Evolutionary conservation across 1,140 invertebrate genomes (phyloP).

Genomic region (Aphis craccivora): DNA sequence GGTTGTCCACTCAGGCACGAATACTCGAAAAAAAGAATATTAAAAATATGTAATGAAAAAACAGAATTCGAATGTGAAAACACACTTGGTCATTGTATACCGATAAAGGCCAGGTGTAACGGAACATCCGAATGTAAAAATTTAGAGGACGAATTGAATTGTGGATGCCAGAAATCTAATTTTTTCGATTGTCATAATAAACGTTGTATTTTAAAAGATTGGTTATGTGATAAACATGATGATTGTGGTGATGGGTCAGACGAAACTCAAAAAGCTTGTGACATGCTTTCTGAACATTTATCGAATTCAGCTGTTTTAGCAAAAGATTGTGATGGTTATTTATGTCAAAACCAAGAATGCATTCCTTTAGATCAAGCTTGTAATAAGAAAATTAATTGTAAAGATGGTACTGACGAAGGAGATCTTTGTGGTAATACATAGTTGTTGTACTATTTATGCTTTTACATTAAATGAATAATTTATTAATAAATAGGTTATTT

Average conservation of each 20-base stretch:
- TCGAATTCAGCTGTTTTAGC: constrained; percentile 7
- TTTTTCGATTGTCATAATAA: constrained; percentile 63
- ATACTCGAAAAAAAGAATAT: background rate
- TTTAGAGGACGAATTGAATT: constrained; percentile 44
- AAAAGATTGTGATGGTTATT: constrained; percentile 63
- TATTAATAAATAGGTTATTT: background rate
- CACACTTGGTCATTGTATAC: constrained; percentile 29
- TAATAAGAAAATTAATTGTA: constrained; percentile 61
- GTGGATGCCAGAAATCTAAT: constrained; percentile 34
- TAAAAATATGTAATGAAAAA: constrained; percentile 25
- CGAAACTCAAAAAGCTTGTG: constrained; percentile 64
- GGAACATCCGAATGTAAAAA: background rate
- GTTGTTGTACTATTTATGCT: background rate
- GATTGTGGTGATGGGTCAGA: constrained; percentile 76
- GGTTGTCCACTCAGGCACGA: background rate
- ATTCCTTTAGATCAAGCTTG: constrained; percentile 62
- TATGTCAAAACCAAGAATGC: constrained; percentile 65
- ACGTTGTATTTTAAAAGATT: constrained; percentile 70
- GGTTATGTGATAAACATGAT: constrained; percentile 72
- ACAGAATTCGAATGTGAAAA: constrained; percentile 57
- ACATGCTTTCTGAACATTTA: background rate
- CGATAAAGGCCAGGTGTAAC: constrained; percentile 37
- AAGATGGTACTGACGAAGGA: constrained; percentile 61
- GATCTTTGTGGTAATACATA: constrained; percentile 59
- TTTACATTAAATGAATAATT: background rate